Evolutionary conservation across 2,113 vertebrate genomes (phyloP), one percentile per base, ranked within the genome.

Genomic region (Chinchilla lanigera): DNA sequence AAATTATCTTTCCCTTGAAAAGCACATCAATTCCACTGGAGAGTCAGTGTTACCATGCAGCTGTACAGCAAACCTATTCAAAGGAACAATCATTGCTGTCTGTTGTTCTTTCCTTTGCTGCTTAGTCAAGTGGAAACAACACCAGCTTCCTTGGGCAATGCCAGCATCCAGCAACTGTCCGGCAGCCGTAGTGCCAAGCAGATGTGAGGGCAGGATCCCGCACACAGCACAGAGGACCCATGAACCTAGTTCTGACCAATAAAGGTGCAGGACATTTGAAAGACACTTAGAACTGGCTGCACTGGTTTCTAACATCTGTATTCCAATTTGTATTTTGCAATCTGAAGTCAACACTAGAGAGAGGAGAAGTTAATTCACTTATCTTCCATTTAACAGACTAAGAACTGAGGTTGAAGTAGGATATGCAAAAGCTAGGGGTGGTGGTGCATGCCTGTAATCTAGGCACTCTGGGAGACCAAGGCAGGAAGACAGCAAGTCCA

Each of bases 121-220:
- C 38, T 69, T 5, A 20, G 5, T 33, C 56, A 56, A 24, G 4
- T 2, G 88, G 11, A 65, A 65, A 24, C 41, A 26, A 10, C 2
- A 19, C 4, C 5, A 24, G 71, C 12, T 20, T 77, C 63, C 20
- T 9, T 6, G 28, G 65, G 26, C 2, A 5, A 22, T 13, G 47
- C n/a, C 16, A 16, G 1, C 73, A 13, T 28, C 24, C 24, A 26
- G 73, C 73, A 78, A 30, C 16, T 35, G 50, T 69, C 50, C 67
- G 17, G 1, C 13, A 6, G 1, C 28, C 7, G 2, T 19, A 41
- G 61, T 28, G 35, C 14, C 83, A 52, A 13, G 52, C 47, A 17
- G 56, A n/a, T 7, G 9, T 16, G 38, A 60, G 5, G 1, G 1
- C 63, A 47, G 0, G 1, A 0, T 16, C 52, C 38, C 19, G 1